Evolutionary conservation across 2,888 invertebrate genomes (phyloP), one percentile per base, ranked within the genome.

Genomic region (Chaetogeoica ovagalla): DNA sequence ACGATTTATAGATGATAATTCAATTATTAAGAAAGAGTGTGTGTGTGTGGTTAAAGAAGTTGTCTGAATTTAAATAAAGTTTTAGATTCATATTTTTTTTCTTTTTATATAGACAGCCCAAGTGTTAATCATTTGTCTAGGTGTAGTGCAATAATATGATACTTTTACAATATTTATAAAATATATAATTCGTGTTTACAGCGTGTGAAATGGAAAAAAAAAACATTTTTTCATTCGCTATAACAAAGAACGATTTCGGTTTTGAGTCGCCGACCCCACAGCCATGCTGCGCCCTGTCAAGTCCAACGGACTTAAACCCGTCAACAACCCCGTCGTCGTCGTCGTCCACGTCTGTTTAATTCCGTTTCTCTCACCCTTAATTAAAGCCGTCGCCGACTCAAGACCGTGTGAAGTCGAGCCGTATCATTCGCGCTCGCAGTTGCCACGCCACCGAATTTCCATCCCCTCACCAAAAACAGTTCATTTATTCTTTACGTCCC

Each of bases 331-430:
- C 73, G 69, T 37, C 57, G 70, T 62, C 70, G 52, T 23, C 62
- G 52, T 62, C 57, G 70, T 62, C 70, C 62, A 39, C 62, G 52
- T 62, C 70, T 39, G 55, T 55, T 77, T 77, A 77, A 69, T 77
- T 77, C 69, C 70, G 77, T 70, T 77, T 77, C 70, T 62, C 77
- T 62, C 77, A 52, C 77, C 69, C 77, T 77, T 77, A 77, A 77
- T 77, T 77, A 77, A 77, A 69, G 69, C 69, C 13, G 13, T 3
- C 48, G 48, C 48, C 59, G 66, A 43, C 23, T 76, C 21, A 6
- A 68, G 59, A 48, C 68, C 77, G 55, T 17, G 30, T 68, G 52
- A 48, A 55, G 43, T 19, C 21, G 59, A 13, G 30, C 62, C 77
- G 30, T 30, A 30, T 52, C 68, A 19, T 52, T 13, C 65, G n/a